These are phyloP conservation scores for Cenopis cana DNA, from an alignment of 2,888 invertebrate genomes.

Conservation along the genomic window DNA sequence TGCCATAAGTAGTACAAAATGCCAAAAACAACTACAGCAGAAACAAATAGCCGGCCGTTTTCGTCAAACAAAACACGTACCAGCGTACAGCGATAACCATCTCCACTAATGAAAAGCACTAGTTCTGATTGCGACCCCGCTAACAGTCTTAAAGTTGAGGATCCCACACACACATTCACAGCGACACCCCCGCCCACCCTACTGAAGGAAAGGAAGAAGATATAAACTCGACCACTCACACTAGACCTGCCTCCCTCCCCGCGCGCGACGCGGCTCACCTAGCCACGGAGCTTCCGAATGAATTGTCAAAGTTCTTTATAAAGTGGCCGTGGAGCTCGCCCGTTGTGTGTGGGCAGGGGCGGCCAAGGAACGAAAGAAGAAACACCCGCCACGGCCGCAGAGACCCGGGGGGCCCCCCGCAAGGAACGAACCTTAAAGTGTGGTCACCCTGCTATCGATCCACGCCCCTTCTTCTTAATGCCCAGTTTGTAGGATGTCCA, in stretches of 20 bases:
- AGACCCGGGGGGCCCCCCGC: slow-evolving; percentile 61
- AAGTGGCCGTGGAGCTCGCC: slow-evolving; percentile 57
- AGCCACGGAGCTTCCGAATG: slow-evolving; percentile 55
- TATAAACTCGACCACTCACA: slow-evolving; percentile 59
- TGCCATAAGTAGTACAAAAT: not conserved
- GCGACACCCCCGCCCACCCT: slow-evolving; percentile 59
- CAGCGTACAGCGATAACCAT: slow-evolving; percentile 71
- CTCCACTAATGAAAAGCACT: slow-evolving; percentile 81
- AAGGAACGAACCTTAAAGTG: slow-evolving; percentile 70
- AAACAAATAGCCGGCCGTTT: slow-evolving; percentile 64
- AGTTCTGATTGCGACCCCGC: slow-evolving; percentile 81
- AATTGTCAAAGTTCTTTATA: slow-evolving; percentile 65
- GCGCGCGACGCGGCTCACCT: slow-evolving; percentile 47
- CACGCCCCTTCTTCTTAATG: slow-evolving; percentile 76
- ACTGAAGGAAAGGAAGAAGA: slow-evolving; percentile 69
- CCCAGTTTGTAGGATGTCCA: slow-evolving; percentile 78
- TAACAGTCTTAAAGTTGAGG: slow-evolving; percentile 82
- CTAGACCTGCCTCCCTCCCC: slow-evolving; percentile 56
- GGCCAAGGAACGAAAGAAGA: slow-evolving; percentile 80
- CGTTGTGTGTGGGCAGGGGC: slow-evolving; percentile 48
- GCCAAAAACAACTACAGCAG: slow-evolving; percentile 47
- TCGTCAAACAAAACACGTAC: slow-evolving; percentile 75
- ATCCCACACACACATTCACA: slow-evolving; percentile 67
- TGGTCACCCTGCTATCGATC: slow-evolving; percentile 74
- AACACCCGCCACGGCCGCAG: slow-evolving; percentile 65